Evolutionary conservation across 2,113 vertebrate genomes (phyloP), one percentile per base, ranked within the genome.

Genomic region (Talpa occidentalis): DNA sequence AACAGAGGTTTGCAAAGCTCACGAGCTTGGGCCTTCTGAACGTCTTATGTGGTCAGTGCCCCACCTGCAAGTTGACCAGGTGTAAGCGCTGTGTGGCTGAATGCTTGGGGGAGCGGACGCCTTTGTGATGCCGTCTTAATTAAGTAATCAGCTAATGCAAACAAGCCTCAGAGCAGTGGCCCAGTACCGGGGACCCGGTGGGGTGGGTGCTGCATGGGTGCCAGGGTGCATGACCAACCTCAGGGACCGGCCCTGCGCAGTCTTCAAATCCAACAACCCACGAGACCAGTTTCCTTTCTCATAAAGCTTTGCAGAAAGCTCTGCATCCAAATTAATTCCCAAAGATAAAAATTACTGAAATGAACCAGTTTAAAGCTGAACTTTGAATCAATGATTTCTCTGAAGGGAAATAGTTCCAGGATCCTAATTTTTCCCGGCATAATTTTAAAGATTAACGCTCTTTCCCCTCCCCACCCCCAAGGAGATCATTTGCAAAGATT

Each of bases 401-500:
- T 94, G 97, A 98, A 97, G 14, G 82, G 94, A 91, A 81, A 44
- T 35, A 76, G 74, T 97, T 97, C 95, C 91, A 97, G 87, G 90
- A 95, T 90, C 78, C 88, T 94, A 83, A 96, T 97, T 98, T 96
- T 98, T 98, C 96, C 96, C 78, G 85, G 96, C 94, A 96, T 95
- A 93, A 96, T 97, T 94, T 97, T 93, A 91, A 97, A 98, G 97
- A 97, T 95, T 92, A 40, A 42, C 67, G 49, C 93, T 81, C 88
- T 88, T 37, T 42, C 56, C 37, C 60, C 96, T 93, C 93, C 95
- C 97, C 15, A 2, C 90, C 86, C 94, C 85, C 91, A 19, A 88
- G 91, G 87, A 97, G 96, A 96, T 97, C 96, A 95, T 97, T 98
- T 97, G 95, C 78, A 21, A 96, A 97, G 97, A 98, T 98, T 98